Conservation (phyloP, 2,113 vertebrate species). For the Cynopterus brachyotis region DNA sequence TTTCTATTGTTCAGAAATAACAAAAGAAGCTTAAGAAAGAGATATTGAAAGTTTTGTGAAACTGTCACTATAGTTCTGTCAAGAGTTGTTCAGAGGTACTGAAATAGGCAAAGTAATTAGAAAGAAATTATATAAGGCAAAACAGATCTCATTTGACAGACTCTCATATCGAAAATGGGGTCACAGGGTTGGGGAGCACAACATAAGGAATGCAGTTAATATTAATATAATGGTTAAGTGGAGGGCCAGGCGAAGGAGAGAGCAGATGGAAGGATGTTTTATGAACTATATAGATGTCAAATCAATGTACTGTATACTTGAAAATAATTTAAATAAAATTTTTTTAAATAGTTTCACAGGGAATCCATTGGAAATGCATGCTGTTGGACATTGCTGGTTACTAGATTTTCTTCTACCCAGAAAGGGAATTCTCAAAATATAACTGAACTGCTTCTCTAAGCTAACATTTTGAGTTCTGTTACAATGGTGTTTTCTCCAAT, state of each 20-base stretch:
- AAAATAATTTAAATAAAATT: too few species aligned
- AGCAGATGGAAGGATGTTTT: too few species aligned
- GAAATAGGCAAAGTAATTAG: conserved; percentile 25
- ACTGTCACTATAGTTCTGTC: not conserved
- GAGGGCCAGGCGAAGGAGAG: too few species aligned
- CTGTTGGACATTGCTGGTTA: not conserved
- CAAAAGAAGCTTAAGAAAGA: not conserved
- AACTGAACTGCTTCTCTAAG: not conserved
- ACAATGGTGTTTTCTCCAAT: not conserved
- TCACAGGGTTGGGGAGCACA: too few species aligned
- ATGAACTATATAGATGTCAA: too few species aligned
- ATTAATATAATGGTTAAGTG: too few species aligned
- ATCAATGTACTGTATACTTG: too few species aligned
- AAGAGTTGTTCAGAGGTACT: not conserved
- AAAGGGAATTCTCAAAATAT: not conserved
- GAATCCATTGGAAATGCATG: not conserved
- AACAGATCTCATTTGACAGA: not conserved
- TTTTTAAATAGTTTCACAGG: not conserved
- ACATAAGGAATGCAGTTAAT: too few species aligned
- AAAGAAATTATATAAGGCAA: not conserved
- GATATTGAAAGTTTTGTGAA: not conserved
- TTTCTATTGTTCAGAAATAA: conserved; percentile 30
- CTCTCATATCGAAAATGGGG: not conserved
- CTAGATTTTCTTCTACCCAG: not conserved
- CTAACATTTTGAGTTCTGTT: conserved; percentile 22